phyloP scores from a whole-genome alignment of 2,888 invertebrate genomes.

The Synergus gifuensis region DNA sequence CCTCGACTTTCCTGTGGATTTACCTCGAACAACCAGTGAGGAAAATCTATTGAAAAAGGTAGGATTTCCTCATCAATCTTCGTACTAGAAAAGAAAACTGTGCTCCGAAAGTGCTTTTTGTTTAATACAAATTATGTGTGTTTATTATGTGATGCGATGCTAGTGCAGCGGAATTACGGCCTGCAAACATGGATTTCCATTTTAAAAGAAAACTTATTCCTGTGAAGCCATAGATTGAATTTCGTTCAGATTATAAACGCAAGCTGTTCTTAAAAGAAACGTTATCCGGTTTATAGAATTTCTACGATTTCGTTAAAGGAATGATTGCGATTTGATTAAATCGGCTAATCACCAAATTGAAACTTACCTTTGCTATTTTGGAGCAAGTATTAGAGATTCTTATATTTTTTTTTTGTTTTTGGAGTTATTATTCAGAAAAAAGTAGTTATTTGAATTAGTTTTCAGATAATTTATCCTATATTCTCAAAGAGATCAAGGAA shows the following conservation, averaged over 20 bases:
- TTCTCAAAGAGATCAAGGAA: neutral
- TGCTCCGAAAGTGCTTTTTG: neutral
- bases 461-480: neutral
- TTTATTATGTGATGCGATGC: neutral
- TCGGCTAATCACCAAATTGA: neutral
- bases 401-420: no score
- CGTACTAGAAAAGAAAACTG: neutral
- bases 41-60: constrained; percentile 10
- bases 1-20: constrained; percentile 9
- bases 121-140: neutral
- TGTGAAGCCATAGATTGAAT: constrained; percentile 21
- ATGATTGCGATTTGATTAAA: constrained; percentile 21
- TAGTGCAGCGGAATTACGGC: neutral
- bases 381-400: neutral
- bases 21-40: constrained; percentile 22
- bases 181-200: neutral
- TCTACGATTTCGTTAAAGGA: constrained; percentile 28
- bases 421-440: no score
- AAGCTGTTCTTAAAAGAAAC: constrained; percentile 27
- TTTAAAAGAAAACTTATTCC: constrained; percentile 14
- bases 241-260: neutral
- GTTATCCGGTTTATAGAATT: constrained; percentile 29
- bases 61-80: neutral
- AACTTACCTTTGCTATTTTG: neutral
- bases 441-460: neutral